phyloP scores from a whole-genome alignment of 1,140 invertebrate genomes.

The Apis dorsata region DNA sequence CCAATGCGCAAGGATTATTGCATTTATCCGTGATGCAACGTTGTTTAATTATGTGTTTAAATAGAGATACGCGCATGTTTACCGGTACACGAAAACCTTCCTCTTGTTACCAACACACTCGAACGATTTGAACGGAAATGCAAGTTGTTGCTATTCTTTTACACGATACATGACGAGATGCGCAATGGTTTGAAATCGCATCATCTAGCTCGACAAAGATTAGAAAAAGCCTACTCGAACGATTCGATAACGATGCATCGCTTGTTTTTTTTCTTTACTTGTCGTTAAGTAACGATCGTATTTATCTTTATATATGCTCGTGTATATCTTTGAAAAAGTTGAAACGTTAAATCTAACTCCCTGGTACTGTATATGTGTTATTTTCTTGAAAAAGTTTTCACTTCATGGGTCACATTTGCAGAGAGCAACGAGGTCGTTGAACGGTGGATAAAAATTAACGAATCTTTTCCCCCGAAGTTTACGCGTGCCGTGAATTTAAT shows the following conservation, averaged over 20 bases:
- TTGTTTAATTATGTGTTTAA: conserved; percentile 55
- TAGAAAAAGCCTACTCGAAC: conserved; percentile 2
- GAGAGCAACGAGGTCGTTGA: no score
- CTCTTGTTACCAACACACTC: background rate
- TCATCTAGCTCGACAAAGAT: background rate
- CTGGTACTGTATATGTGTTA: no score
- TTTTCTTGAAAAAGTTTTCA: background rate
- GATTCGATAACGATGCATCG: background rate
- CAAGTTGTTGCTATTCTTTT: background rate
- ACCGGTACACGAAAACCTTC: background rate
- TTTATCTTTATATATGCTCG: background rate
- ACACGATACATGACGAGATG: background rate
- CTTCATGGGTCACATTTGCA: background rate
- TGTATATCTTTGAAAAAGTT: background rate
- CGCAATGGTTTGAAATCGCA: no score
- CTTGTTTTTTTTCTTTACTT: background rate
- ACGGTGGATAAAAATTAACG: conserved; percentile 24
- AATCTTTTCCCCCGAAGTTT: background rate
- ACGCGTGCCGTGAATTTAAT: conserved; percentile 19
- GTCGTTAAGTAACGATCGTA: background rate
- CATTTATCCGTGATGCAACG: conserved; percentile 51
- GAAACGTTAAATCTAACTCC: background rate
- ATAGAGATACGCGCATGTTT: conserved; percentile 23
- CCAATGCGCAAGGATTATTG: conserved; percentile 42
- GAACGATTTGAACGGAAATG: background rate